Evolutionary conservation across 2,113 vertebrate species (phyloP), one percentile per base, ranked within the genome.

Genomic region (Phyllostomus hastatus): DNA sequence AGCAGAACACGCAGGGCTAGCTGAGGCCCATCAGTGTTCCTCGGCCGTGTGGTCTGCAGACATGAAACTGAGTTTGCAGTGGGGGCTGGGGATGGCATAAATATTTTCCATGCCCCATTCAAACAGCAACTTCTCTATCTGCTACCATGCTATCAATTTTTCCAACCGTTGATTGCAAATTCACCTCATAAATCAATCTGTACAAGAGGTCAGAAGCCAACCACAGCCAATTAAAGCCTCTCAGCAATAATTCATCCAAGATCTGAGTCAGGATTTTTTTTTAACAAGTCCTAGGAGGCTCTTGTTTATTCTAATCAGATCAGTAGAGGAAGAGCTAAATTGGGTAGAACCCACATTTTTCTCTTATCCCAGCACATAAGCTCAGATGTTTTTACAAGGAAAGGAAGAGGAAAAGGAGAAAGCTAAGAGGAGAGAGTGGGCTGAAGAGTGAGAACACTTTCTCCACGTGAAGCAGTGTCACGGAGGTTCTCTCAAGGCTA

Each of bases 221-320:
- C 31, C n/a, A 79, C n/a, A 81, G 93, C 83, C 96, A 95, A 97
- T 91, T 85, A 97, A 98, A 97, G 95, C 54, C 76, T 97, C 97
- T 95, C 87, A 28, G 69, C 72, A 97, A 88, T 90, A 97, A 90
- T 83, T 96, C 73, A 70, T 64, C 96, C 70, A 95, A 94, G 46
- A 67, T 95, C 93, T 93, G 88, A 88, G 2, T 85, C 52, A 46
- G 54, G 28, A 90, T 54, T 41, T 80, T 96, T 92, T 78, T 78
- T 96, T 94, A 70, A 67, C 70, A 43, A 91, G 93, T 96, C 46
- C 94, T 82, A 93, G 46, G 10, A 31, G 84, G 81, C 38, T 93
- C 72, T 95, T 94, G 94, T 96, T 96, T 91, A 97, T 93, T 89
- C 89, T 95, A 97, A 97, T 54, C 52, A 97, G 92, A 97, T 97